These are phyloP conservation scores for Oreohelix idahoensis DNA, from an alignment of 1,140 invertebrate genomes.

Conservation along the genomic window DNA sequence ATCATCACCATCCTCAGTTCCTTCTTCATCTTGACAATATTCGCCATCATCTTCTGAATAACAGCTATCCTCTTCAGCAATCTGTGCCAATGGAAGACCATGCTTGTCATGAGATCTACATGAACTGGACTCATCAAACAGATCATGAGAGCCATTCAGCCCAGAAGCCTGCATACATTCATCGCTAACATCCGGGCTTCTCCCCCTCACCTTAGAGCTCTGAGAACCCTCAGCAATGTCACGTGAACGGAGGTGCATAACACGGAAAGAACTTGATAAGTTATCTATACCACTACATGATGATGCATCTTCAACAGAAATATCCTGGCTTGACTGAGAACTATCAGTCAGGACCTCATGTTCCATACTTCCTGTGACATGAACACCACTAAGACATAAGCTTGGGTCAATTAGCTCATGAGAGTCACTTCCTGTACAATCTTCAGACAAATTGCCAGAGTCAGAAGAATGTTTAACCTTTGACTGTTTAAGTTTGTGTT, in stretches of 20 bases:
- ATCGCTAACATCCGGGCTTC: background rate
- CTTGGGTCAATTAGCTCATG: background rate
- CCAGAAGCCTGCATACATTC: background rate
- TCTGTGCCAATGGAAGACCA: background rate
- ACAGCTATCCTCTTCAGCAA: background rate
- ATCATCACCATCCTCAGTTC: background rate
- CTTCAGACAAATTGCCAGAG: constrained; percentile 10
- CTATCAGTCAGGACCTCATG: background rate
- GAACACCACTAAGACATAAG: background rate
- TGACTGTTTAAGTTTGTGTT: background rate
- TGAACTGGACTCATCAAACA: background rate
- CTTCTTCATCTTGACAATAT: background rate
- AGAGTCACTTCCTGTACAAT: background rate
- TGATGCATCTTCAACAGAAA: background rate
- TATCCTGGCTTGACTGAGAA: background rate
- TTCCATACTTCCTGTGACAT: too few species aligned
- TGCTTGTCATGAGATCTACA: background rate
- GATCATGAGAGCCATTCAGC: background rate
- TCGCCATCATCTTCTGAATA: background rate
- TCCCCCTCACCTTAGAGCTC: background rate
- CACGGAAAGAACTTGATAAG: background rate
- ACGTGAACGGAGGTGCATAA: background rate
- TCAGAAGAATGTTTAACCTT: background rate
- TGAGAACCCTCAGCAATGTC: background rate
- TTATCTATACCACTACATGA: background rate